Conservation (phyloP, 2,888 invertebrate species). For the Hemistola chrysoprasaria region DNA sequence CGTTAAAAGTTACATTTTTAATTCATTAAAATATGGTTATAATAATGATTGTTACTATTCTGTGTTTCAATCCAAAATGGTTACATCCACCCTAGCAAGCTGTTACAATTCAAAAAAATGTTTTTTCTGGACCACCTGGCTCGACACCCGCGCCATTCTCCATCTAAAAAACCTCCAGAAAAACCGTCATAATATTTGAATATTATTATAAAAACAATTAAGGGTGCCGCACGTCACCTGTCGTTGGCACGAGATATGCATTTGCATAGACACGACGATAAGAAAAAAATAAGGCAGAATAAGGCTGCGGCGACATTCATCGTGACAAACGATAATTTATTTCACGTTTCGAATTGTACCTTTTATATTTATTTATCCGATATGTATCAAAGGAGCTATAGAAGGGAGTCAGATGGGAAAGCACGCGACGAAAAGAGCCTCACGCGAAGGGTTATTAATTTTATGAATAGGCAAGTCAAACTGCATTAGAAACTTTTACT, state of each 20-base stretch:
- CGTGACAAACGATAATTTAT: conserved; percentile 33
- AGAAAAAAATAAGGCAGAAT: conserved; percentile 36
- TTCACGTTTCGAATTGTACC: conserved; percentile 19
- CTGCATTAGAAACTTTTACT: conserved; percentile 7
- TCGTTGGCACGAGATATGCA: conserved; percentile 76
- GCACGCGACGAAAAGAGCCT: conserved; percentile 13
- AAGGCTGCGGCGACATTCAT: conserved; percentile 36
- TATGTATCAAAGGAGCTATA: conserved; percentile 18
- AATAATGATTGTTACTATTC: neutral
- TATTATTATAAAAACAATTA: conserved; percentile 81
- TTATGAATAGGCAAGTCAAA: conserved; percentile 13
- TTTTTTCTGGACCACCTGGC: conserved; percentile 77
- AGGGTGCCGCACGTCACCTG: conserved; percentile 79
- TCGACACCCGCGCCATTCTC: conserved; percentile 69
- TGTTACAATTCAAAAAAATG: conserved; percentile 59
- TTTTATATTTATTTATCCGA: conserved; percentile 18
- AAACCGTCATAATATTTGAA: conserved; percentile 80
- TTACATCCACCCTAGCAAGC: conserved; percentile 51
- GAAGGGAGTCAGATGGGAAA: conserved; percentile 5
- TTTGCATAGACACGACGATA: conserved; percentile 73
- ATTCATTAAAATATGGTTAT: too few species aligned
- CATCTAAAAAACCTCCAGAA: conserved; percentile 63
- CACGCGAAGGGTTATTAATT: conserved; percentile 14
- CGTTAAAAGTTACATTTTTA: neutral
- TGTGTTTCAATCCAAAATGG: neutral